A percentile compares a stretch with the other conserved stretches of the same genome.
Evolutionary conservation across 2,797 vertebrate species (phyloP).

Genomic region (Onychomys torridus): DNA sequence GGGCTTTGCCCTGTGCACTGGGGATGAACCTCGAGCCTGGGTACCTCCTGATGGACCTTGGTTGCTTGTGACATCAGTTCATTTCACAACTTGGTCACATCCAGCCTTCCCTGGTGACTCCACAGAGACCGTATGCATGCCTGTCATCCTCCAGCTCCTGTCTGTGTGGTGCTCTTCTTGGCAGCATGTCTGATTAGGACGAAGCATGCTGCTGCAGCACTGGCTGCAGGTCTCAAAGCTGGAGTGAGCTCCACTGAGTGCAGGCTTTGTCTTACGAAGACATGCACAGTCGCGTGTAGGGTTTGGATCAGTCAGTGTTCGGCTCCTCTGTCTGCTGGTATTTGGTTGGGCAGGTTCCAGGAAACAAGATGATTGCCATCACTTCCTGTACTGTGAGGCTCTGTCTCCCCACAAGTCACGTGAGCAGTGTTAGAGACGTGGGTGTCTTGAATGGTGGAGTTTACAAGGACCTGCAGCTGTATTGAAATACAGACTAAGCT

Average conservation of each 20-base stretch:
- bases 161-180: no score
- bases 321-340: not conserved
- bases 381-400: not conserved
- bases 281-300: accelerated
- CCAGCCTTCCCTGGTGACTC: not conserved
- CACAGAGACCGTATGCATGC: accelerated
- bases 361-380: not conserved
- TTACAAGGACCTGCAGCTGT: not conserved
- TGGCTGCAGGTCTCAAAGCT: accelerated
- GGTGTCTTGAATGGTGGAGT: accelerated
- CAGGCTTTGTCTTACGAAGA: no score
- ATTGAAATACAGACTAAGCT: not conserved
- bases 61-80: not conserved
- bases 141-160: accelerated
- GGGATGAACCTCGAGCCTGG: not conserved
- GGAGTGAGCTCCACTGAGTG: accelerated
- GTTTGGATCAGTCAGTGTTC: accelerated
- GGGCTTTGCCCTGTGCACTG: not conserved
- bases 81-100: not conserved
- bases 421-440: accelerated
- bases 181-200: accelerated
- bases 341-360: not conserved
- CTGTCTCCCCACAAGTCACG: not conserved
- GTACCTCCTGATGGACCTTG: accelerated
- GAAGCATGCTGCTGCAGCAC: accelerated